Evolutionary conservation across 1,140 invertebrate genomes (phyloP), one percentile per base, ranked within the genome.

Genomic region (Halyomorpha halys): DNA sequence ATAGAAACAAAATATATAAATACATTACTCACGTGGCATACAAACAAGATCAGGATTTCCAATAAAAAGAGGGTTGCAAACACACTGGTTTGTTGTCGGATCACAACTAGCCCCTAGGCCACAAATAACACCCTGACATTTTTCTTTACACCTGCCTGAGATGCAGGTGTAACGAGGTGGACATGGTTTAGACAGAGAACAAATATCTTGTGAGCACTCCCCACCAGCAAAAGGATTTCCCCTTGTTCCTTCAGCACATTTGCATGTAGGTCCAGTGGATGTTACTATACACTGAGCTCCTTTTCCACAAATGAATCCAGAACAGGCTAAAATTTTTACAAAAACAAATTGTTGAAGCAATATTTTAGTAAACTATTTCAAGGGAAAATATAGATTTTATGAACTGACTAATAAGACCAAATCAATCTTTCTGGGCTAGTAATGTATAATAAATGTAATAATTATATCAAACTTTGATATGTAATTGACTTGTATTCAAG

Each of bases 201-300:
- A 95, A 44, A 90, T 76, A 74, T 91, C 90, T 44, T 86, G 83
- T 39, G 77, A 77, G 74, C 91, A 95, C 44, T 79, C 78, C 34
- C 91, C 91, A 30, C 91, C 91, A 9, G 90, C 88, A 78, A 94
- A 94, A 19, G 91, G 90, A 77, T 94, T 94, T 2, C 91, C 91
- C 47, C 85, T 82, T 71, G 86, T 88, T 44, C 91, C 90, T 73
- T 89, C 85, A 5, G 85, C 79, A 71, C 91, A 95, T 72, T 88
- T 87, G 72, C 91, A 95, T 2, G 90, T 91, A 16, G 90, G 88
- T 23, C 90, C 91, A 44, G 83, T 79, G 62, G 84, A 83, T 25
- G 89, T 89, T n/a, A 90, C 85, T 62, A 92, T 89, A 73, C 91
- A 95, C 61, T 89, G 84, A 2, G 90, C 90, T 69, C 86, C 88